A percentile compares a stretch with the other conserved stretches of the same genome.
Conservation (phyloP, 2,888 invertebrate genomes). For the Polietes domitor region DNA sequence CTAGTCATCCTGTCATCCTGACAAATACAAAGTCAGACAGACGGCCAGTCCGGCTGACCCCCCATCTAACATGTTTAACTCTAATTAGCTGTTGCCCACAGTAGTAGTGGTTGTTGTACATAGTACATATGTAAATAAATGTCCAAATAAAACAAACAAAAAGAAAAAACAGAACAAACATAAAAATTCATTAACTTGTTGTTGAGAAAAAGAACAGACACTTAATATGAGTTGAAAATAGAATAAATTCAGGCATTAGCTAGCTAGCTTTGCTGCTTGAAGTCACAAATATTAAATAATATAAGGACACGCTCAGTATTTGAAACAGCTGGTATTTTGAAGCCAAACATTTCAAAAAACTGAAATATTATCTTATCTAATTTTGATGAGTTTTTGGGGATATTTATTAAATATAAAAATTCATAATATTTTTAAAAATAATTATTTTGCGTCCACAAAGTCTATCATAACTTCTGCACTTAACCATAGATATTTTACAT, state of each 20-base stretch:
- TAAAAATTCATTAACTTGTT: slow-evolving; percentile 17
- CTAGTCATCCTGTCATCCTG: neutral
- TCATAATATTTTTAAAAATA: too few relatives aligned
- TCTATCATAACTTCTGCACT: too few relatives aligned
- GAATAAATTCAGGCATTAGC: neutral
- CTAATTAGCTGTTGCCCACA: slow-evolving; percentile 7
- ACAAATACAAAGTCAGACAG: neutral
- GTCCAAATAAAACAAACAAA: neutral
- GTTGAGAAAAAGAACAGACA: neutral
- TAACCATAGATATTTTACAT: too few relatives aligned
- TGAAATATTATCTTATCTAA: too few relatives aligned
- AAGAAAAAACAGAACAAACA: neutral
- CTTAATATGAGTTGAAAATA: neutral
- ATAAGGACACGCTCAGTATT: too few relatives aligned
- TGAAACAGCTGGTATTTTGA: too few relatives aligned
- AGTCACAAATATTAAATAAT: too few relatives aligned
- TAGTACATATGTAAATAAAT: neutral
- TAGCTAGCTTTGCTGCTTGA: too few relatives aligned
- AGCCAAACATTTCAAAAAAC: too few relatives aligned
- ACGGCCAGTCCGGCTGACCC: neutral
- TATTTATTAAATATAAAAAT: too few relatives aligned
- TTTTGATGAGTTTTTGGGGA: too few relatives aligned
- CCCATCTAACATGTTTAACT: slow-evolving; percentile 11
- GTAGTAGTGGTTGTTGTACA: neutral
- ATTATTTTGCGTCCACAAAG: too few relatives aligned